A percentile compares a stretch with the other conserved stretches of the same genome.
phyloP scores from a whole-genome alignment of 2,888 invertebrate genomes.

The Andrena chrysosceles region DNA sequence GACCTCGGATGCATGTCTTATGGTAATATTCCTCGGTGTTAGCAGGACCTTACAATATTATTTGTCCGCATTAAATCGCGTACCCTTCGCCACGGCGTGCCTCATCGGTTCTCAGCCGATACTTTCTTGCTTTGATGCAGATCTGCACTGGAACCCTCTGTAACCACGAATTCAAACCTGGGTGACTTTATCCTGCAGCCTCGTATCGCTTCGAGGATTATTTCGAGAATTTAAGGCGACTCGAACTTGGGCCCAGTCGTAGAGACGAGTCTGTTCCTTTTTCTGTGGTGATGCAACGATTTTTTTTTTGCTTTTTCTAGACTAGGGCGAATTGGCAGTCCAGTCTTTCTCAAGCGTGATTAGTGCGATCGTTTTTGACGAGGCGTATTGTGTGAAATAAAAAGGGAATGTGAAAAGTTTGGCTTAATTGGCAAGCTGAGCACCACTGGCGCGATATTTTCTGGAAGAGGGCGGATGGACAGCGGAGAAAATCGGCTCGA shows the following conservation, averaged over 20 bases:
- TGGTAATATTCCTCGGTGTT: constrained; percentile 80
- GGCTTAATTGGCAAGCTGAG: constrained; percentile 6
- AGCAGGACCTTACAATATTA: constrained; percentile 80
- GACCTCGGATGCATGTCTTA: constrained; percentile 78
- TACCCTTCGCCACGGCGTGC: constrained; percentile 51
- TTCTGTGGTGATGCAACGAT: background rate
- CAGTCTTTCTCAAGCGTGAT: background rate
- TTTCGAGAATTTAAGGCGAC: background rate
- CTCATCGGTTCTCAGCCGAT: constrained; percentile 65
- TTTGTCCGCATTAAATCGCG: constrained; percentile 80
- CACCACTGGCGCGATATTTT: constrained; percentile 38
- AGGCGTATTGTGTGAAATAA: background rate
- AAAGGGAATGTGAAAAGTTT: too few relatives aligned
- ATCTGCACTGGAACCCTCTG: background rate
- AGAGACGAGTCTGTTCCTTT: background rate
- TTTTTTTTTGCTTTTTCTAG: background rate
- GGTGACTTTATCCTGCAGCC: background rate
- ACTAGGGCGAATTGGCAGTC: background rate
- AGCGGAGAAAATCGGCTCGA: constrained; percentile 16
- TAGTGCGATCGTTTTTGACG: background rate
- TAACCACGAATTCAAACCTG: background rate
- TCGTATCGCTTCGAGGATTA: background rate
- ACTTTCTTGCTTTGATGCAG: background rate
- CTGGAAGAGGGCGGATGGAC: constrained; percentile 32
- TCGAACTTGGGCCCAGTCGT: background rate